Evolutionary conservation across 2,113 vertebrate species (phyloP), one percentile per base, ranked within the genome.

Genomic region (Channa maculata): DNA sequence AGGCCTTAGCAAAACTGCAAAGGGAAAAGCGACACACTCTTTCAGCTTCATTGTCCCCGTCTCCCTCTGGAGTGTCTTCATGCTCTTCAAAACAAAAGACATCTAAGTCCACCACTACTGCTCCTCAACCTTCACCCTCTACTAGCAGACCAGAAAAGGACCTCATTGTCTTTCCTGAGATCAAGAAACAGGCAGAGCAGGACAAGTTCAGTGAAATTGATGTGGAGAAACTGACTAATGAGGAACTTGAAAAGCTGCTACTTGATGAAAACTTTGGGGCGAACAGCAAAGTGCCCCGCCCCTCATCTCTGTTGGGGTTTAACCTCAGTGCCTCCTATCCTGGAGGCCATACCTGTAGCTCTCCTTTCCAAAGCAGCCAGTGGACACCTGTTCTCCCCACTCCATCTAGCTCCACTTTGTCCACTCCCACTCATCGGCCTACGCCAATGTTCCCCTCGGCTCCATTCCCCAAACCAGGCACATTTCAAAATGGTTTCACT

Each of bases 91-190:
- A 75, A 68, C 75, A 65, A 71, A 87, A 81, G 68, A 51, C 58
- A 14, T 68, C 79, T 11, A 85, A 77, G 52, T 69, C 85, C 36
- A 59, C 75, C 63, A 75, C 72, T 82, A 61, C 74, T 90, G 84
- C 70, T 65, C 83, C 94, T 85, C 93, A 85, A 85, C 77, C 87
- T 75, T 89, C 92, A 45, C 61, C 92, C 87, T 88, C 80, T 39
- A 45, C 39, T 13, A 91, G 43, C 53, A 92, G 93, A 83, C 91
- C 94, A 46, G 98, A 99, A 75, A 95, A 93, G 86, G 98, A 99
- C 90, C 98, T 99, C 82, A 99, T 99, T 82, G 93, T 96, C 55
- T 99, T 99, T 91, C 96, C 97, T 59, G 98, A 99, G 85, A 91
- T 93, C 45, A 95, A 95, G 80, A 95, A 93, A 71, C 92, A 83